A percentile compares a stretch with the other conserved stretches of the same genome.
phyloP scores from a whole-genome alignment of 1,140 invertebrate species.

The Lanistes nyassanus region DNA sequence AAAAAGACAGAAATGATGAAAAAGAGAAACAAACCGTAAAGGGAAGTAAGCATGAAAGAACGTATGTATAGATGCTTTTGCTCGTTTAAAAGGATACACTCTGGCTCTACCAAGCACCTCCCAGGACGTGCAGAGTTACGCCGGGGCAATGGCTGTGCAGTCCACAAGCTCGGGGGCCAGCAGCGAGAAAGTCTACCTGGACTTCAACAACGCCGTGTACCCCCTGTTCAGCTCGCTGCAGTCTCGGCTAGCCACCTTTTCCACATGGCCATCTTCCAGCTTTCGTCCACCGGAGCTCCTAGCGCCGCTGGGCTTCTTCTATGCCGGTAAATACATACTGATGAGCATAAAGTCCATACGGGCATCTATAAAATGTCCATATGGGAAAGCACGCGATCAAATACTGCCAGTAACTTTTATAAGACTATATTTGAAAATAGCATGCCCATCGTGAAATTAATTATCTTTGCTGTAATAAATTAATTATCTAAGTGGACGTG shows the following conservation, averaged over 20 bases:
- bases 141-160: not conserved
- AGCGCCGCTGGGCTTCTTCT: constrained; percentile 89
- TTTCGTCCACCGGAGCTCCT: constrained; percentile 80
- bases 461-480: too few relatives aligned
- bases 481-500: too few relatives aligned
- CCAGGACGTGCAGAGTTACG: not conserved
- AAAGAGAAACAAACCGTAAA: too few relatives aligned
- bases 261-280: constrained; percentile 68
- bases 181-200: not conserved
- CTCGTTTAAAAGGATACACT: not conserved
- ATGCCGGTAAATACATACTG: constrained; percentile 72
- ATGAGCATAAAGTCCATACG: not conserved
- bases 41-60: too few relatives aligned
- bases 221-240: not conserved
- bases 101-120: not conserved
- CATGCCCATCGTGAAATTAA: too few relatives aligned
- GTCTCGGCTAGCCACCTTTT: constrained; percentile 75
- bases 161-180: not conserved
- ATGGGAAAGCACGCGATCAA: too few relatives aligned
- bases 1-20: too few relatives aligned
- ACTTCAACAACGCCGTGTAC: constrained; percentile 7
- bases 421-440: too few relatives aligned
- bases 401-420: too few relatives aligned
- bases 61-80: too few relatives aligned
- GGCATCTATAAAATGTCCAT: too few relatives aligned